phyloP scores from a whole-genome alignment of 30 jellyfish, hydroid and myxozoan species.

The Mastigias papua region DNA sequence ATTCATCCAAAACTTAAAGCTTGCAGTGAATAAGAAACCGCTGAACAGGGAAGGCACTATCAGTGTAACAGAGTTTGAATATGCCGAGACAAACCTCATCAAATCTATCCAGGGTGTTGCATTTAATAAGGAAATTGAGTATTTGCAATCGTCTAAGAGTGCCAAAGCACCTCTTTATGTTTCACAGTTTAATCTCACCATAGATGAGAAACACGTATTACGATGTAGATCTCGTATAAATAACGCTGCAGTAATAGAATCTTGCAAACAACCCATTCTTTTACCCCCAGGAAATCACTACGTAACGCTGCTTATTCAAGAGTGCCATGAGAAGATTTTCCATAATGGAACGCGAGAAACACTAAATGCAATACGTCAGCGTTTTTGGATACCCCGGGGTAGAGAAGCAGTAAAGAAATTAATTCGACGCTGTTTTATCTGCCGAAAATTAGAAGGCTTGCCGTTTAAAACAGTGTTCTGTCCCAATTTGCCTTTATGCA shows the following conservation, averaged over 20 bases:
- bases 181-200: neutral
- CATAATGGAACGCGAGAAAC: too few relatives aligned
- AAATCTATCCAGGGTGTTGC: neutral
- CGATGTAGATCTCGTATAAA: conserved; percentile 1
- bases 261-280: conserved; percentile 9
- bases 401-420: too few relatives aligned
- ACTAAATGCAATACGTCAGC: too few relatives aligned
- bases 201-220: neutral
- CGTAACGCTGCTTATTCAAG: neutral
- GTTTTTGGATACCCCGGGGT: too few relatives aligned
- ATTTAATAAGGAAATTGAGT: conserved; percentile 10
- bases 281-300: conserved; percentile 22
- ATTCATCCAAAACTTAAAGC: conserved; percentile 3
- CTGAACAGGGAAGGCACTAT: neutral
- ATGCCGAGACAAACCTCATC: conserved; percentile 7
- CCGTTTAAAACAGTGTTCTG: too few relatives aligned
- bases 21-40: neutral
- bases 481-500: too few relatives aligned
- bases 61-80: conserved; percentile 3
- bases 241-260: neutral
- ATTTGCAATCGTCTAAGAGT: conserved; percentile 3
- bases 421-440: too few relatives aligned
- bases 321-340: conserved; percentile 6
- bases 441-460: too few relatives aligned
- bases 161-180: conserved; percentile 13